These are phyloP conservation scores for Narcine bancroftii DNA, from an alignment of 2,113 vertebrate genomes.

Conservation along the genomic window DNA sequence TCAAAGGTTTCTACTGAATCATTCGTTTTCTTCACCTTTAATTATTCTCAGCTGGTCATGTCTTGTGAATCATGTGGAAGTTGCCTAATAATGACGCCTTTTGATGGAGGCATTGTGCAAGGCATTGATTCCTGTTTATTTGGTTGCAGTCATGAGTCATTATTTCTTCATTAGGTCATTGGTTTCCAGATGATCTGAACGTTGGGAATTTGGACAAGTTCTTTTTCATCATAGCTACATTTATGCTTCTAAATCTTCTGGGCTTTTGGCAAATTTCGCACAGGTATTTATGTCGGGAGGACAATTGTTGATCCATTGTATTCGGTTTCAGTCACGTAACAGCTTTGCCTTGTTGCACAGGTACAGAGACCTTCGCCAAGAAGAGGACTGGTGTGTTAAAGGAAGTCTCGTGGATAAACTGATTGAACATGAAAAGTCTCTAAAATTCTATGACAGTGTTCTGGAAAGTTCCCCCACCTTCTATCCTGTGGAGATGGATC, in stretches of 20 bases:
- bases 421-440: slow-evolving; percentile 61
- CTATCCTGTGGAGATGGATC: slow-evolving; percentile 54
- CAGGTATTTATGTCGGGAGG: slow-evolving; percentile 57
- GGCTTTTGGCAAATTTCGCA: slow-evolving; percentile 71
- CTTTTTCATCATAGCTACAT: slow-evolving; percentile 75
- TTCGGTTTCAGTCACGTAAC: background rate
- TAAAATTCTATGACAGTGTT: slow-evolving; percentile 66
- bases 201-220: slow-evolving; percentile 80
- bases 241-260: slow-evolving; percentile 70
- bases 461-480: slow-evolving; percentile 58
- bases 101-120: too few relatives aligned
- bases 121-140: background rate
- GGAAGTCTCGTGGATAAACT: slow-evolving; percentile 66
- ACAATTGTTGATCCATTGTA: background rate
- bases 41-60: background rate
- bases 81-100: too few relatives aligned
- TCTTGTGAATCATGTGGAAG: slow-evolving; percentile 2
- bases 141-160: background rate
- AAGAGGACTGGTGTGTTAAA: slow-evolving; percentile 51
- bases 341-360: slow-evolving; percentile 48
- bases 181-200: slow-evolving; percentile 76
- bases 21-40: background rate
- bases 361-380: slow-evolving; percentile 64
- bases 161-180: slow-evolving; percentile 58
- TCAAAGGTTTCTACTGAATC: background rate